Percentiles rank a stretch among this genome's conserved stretches.
Evolutionary conservation across 2,888 invertebrate genomes (phyloP).

Genomic region (Alentia gelatinosa): DNA sequence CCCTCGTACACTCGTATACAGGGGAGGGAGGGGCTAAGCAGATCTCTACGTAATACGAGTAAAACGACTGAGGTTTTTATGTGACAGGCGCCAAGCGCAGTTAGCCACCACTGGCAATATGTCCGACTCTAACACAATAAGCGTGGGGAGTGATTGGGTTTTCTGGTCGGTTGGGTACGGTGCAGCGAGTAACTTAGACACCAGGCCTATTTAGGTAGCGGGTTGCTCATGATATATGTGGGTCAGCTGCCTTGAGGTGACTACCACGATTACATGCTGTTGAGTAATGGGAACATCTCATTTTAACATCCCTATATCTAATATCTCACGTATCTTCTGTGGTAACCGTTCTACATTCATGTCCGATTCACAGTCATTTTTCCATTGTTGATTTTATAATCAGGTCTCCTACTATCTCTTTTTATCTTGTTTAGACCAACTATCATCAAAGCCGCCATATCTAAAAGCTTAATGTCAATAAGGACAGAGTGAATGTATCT

Average conservation of each 20-base stretch:
- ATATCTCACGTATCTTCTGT: not conserved
- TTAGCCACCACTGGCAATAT: not conserved
- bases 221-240: not conserved
- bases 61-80: not conserved
- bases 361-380: too few relatives aligned
- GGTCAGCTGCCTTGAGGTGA: not conserved
- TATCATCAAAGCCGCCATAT: too few relatives aligned
- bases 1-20: not conserved
- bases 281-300: not conserved
- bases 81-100: not conserved
- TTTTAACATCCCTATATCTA: not conserved
- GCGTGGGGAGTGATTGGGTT: not conserved
- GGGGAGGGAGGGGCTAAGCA: too few relatives aligned
- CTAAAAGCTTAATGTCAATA: too few relatives aligned
- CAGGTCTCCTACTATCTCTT: too few relatives aligned
- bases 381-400: too few relatives aligned
- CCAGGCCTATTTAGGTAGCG: not conserved
- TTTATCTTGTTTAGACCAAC: too few relatives aligned
- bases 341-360: too few relatives aligned
- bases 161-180: not conserved
- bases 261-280: not conserved
- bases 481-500: too few relatives aligned
- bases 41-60: not conserved
- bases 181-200: not conserved
- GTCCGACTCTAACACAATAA: slow-evolving; percentile 23